These are phyloP conservation scores for Scolopax bukidnonensis DNA, from an alignment of 2,797 vertebrate species.

Conservation along the genomic window DNA sequence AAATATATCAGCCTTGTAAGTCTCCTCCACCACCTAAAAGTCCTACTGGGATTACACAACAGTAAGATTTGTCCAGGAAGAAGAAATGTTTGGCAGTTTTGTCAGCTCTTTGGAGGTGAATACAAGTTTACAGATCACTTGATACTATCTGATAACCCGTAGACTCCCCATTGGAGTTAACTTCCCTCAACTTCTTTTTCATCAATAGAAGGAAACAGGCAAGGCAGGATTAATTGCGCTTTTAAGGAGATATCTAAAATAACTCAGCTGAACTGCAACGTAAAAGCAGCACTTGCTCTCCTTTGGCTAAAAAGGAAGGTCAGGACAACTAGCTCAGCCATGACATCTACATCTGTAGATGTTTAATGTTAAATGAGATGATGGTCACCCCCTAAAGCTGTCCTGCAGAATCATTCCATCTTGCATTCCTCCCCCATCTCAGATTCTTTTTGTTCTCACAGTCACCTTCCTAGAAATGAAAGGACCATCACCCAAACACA, in stretches of 20 bases:
- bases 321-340: background rate
- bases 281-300: background rate
- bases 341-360: background rate
- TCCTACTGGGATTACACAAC: background rate
- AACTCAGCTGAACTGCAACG: background rate
- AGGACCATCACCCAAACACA: background rate
- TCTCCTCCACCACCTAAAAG: background rate
- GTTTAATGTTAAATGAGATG: background rate
- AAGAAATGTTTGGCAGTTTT: background rate
- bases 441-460: background rate
- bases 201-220: background rate
- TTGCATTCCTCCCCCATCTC: background rate
- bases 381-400: background rate
- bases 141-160: background rate
- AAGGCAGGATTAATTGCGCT: background rate
- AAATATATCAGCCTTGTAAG: conserved; percentile 2
- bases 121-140: background rate
- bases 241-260: background rate
- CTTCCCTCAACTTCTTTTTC: background rate
- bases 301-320: background rate
- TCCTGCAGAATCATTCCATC: background rate
- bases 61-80: background rate
- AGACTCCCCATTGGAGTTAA: background rate
- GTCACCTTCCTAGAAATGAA: background rate
- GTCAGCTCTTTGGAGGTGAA: background rate